Evolutionary conservation across 2,113 vertebrate species (phyloP), one percentile per base, ranked within the genome.

Genomic region (Heterocephalus glaber): DNA sequence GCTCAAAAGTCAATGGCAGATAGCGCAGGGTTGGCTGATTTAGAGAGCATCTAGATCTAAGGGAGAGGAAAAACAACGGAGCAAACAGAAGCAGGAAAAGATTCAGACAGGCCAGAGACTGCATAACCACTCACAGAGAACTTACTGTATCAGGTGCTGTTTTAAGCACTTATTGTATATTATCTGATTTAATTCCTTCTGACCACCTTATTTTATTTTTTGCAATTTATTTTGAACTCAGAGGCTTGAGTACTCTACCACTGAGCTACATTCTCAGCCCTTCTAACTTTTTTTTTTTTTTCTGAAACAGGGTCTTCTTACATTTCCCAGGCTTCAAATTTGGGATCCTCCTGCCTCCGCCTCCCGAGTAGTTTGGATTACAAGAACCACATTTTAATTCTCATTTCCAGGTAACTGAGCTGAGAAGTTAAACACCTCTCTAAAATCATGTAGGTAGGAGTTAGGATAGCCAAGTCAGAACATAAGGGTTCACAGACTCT

Each of bases 131-230:
- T 88, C 60, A 60, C 2, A 30, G 33, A 87, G 22, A 68, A 85
- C 2, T 49, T 72, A 20, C 4, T 72, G 7, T n/a, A 35, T 33
- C 13, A 66, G 54, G 20, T 26, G 83, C 22, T 81, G 60, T 58
- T 79, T 3, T 72, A 77, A 77, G 74, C 26, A 77, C 58, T 89
- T 68, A 65, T 2, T 30, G 47, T 54, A 13, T 30, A 66, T 28
- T 47, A 86, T 33, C 58, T 91, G 52, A 26, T 77, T 87, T 87
- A 84, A 94, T 77, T 85, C 26, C 54, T 86, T 58, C 66, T 77
- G 74, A 49, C 28, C 74, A 77, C 7, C 72, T 47, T 47, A 76
- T 49, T 47, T 76, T 47, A 16, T 33, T 49, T 49, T 76, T 17
- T 49, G 74, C 44, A 77, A 44, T 77, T 77, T 30, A 77, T 49